Evolutionary conservation across 2,888 invertebrate species (phyloP), one percentile per base, ranked within the genome.

Genomic region (Lysandra coridon): DNA sequence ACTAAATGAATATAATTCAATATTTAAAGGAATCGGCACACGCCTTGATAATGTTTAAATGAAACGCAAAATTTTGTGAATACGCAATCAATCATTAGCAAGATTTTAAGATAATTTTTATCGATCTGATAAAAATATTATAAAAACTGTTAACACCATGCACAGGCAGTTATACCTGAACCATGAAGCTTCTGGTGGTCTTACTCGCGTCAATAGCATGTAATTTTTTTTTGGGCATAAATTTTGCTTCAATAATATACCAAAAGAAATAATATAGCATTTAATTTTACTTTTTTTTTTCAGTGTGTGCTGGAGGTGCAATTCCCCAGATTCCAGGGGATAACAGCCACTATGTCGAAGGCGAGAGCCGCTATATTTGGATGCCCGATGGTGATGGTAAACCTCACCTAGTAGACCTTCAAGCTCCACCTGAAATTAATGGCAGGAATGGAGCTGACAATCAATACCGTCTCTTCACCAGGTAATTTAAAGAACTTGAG

Each of bases 271-370:
- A 37, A 37, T 37, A 37, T 37, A 37, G 4, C 37, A 37, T 37
- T 37, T 37, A 4, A 23, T 23, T 23, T 23, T 23, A 23, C 23
- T 23, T 23, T 60, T 2, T 57, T 33, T 2, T 78, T 75, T 44
- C 64, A 75, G 92, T 89, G 79, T 88, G 90, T 83, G 84, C 87
- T 75, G 86, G 88, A 40, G 83, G 82, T 78, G 86, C 87, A 12
- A 84, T 90, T 40, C 89, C 90, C n/a, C 37, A 83, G 12, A 79
- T 88, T 23, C 92, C 93, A 17, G 90, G 91, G 57, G 92, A 93
- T 81, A 94, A 94, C 81, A 92, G 91, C 80, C 88, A 91, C 84
- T 94, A 93, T 84, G 90, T 91, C 4, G 92, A 93, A 82, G 93
- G 93, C 0, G 86, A 87, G 78, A 92, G 92, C 83, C 91, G 90